Percentiles rank a stretch among this genome's conserved stretches.
phyloP scores from a whole-genome alignment of 2,888 invertebrate species.

The Plagodis dolabraria region DNA sequence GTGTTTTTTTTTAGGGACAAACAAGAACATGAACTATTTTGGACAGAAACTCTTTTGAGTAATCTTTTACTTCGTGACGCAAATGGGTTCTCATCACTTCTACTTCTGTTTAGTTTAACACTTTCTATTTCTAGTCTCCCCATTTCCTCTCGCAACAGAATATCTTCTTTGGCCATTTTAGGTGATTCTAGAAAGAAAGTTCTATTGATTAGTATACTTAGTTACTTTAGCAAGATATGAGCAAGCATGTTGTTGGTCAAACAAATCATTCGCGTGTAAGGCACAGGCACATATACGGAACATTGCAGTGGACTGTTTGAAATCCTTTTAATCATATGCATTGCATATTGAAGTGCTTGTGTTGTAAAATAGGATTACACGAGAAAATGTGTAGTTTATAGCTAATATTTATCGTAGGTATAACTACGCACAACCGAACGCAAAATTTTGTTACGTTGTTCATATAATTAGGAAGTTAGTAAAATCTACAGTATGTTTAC shows the following conservation, averaged over 20 bases:
- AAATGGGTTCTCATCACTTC: conserved; percentile 67
- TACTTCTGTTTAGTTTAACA: conserved; percentile 53
- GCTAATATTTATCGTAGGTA: neutral
- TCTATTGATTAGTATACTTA: neutral
- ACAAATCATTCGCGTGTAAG: no score
- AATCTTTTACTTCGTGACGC: conserved; percentile 28
- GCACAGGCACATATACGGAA: no score
- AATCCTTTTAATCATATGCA: no score
- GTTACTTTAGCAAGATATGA: neutral
- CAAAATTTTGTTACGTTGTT: no score
- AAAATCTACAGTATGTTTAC: conserved; percentile 11
- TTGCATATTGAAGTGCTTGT: no score
- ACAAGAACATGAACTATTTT: conserved; percentile 60
- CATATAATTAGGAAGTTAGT: neutral
- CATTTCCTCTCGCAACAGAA: conserved; percentile 80
- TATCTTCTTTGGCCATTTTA: conserved; percentile 76
- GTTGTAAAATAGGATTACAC: no score
- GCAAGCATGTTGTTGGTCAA: neutral
- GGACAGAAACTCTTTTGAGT: conserved; percentile 41
- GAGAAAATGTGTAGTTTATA: no score
- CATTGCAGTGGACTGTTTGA: no score
- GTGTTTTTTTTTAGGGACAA: conserved; percentile 51
- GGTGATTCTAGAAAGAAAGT: conserved; percentile 38
- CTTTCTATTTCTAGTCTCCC: conserved; percentile 84
- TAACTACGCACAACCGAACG: neutral